Evolutionary conservation across 2,888 invertebrate genomes (phyloP), one percentile per base, ranked within the genome.

Genomic region (Cataglyphis rosenhaueri): DNA sequence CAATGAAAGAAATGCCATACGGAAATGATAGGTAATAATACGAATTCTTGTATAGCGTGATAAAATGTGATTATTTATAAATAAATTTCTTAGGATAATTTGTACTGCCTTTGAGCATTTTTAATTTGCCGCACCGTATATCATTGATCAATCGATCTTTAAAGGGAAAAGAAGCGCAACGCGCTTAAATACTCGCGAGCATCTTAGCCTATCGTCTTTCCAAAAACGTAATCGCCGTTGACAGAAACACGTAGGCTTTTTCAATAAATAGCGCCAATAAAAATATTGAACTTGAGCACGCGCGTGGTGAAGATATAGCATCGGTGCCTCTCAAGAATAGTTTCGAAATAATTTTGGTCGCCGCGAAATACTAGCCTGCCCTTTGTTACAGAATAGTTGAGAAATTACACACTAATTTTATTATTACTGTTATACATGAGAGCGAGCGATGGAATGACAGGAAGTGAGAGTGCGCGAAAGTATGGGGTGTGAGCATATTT

Each of bases 41-140:
- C 62, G 81, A 81, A 83, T 86, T 85, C 85, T 90, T 90, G 90
- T 89, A 87, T 86, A 90, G 90, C 84, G 71, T 83, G 86, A 89
- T 87, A 86, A 91, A 89, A 91, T 92, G 92, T 92, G 89, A 93
- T 93, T 93, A 91, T 92, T 93, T 92, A 91, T 91, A 88, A 78
- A 91, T 88, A 90, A 90, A 89, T 88, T 90, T 90, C 89, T 85
- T 91, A 87, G 90, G 87, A 88, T 90, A 90, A 88, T 88, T 88
- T 76, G 84, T 90, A 91, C 86, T 92, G 91, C 91, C 90, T 88
- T 86, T 35, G 87, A 90, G 89, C 88, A 91, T 91, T 91, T 74
- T 70, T 88, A 88, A 86, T 85, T 85, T 87, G 85, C 52, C 66
- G 76, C 59, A 79, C 61, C 64, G 79, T 79, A 83, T 81, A 62